Percentiles rank a stretch among this genome's conserved stretches.
phyloP scores from a whole-genome alignment of 2,888 invertebrate species.

The Orgyia antiqua region DNA sequence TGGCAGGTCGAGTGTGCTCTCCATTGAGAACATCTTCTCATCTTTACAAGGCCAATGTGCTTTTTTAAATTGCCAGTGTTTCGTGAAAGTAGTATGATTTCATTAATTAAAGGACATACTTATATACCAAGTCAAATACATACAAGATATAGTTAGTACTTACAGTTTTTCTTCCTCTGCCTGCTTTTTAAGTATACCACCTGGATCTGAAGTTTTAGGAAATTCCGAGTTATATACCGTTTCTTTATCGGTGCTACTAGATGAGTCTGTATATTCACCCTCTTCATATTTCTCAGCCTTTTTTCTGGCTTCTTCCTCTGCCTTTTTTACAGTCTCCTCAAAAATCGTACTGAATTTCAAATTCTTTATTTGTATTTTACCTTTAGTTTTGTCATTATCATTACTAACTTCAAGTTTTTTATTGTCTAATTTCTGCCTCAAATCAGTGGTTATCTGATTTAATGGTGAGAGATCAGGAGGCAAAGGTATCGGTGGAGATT shows the following conservation, averaged over 20 bases:
- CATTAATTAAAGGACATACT: too few species aligned
- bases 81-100: too few species aligned
- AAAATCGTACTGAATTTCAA: slow-evolving; percentile 82
- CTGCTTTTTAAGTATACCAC: slow-evolving; percentile 64
- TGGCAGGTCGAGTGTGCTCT: too few species aligned
- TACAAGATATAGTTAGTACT: slow-evolving; percentile 34
- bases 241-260: slow-evolving; percentile 54
- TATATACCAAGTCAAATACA: too few species aligned
- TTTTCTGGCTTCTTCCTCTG: slow-evolving; percentile 79
- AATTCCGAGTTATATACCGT: slow-evolving; percentile 58
- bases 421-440: slow-evolving; percentile 42
- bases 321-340: slow-evolving; percentile 81
- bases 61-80: too few species aligned
- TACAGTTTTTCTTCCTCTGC: slow-evolving; percentile 75
- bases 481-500: slow-evolving; percentile 50
- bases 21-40: too few species aligned
- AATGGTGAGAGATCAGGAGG: slow-evolving; percentile 58
- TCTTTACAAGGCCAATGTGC: too few species aligned
- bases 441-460: slow-evolving; percentile 34
- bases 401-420: slow-evolving; percentile 36
- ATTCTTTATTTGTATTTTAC: slow-evolving; percentile 83
- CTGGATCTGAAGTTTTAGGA: slow-evolving; percentile 67
- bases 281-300: slow-evolving; percentile 81
- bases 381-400: slow-evolving; percentile 61
- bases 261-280: slow-evolving; percentile 78